A percentile compares a stretch with the other conserved stretches of the same genome.
phyloP scores from a whole-genome alignment of 2,113 vertebrate species.

The Xiphophorus maculatus region DNA sequence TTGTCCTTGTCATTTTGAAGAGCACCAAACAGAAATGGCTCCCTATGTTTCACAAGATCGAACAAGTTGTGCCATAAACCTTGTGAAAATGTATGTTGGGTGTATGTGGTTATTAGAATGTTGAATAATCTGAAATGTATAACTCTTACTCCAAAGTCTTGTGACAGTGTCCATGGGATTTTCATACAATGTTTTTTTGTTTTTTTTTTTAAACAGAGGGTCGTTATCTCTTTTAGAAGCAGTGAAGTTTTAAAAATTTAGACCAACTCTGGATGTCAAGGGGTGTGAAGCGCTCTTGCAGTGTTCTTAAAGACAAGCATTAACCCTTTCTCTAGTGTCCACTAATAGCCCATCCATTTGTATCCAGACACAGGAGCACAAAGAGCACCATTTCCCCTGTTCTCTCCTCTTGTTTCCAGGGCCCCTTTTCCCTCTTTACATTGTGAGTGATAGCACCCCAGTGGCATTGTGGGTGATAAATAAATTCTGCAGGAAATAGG shows the following conservation, averaged over 20 bases:
- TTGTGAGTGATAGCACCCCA: conserved; percentile 71
- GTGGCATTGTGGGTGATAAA: conserved; percentile 74
- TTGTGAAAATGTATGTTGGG: background rate
- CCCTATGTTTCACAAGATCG: too few species aligned
- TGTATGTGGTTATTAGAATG: background rate
- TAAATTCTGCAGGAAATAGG: conserved; percentile 76
- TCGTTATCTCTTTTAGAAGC: background rate
- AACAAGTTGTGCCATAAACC: too few species aligned
- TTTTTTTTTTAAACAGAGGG: background rate
- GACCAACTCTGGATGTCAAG: conserved; percentile 27
- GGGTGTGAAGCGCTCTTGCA: conserved; percentile 32
- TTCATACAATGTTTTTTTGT: background rate
- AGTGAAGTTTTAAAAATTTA: conserved; percentile 21
- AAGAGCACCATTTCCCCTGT: conserved; percentile 61
- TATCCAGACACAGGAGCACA: conserved; percentile 55
- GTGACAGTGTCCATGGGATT: too few species aligned
- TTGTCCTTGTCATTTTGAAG: background rate
- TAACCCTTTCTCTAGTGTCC: conserved; percentile 58
- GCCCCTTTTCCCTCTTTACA: conserved; percentile 62
- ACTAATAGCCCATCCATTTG: conserved; percentile 74
- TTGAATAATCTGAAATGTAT: background rate
- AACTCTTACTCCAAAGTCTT: background rate
- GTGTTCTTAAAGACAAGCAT: conserved; percentile 63
- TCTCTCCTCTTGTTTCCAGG: conserved; percentile 61
- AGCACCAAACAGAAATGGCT: background rate